Conservation (phyloP, 2,888 invertebrate species). For the Orthosia gracilis region DNA sequence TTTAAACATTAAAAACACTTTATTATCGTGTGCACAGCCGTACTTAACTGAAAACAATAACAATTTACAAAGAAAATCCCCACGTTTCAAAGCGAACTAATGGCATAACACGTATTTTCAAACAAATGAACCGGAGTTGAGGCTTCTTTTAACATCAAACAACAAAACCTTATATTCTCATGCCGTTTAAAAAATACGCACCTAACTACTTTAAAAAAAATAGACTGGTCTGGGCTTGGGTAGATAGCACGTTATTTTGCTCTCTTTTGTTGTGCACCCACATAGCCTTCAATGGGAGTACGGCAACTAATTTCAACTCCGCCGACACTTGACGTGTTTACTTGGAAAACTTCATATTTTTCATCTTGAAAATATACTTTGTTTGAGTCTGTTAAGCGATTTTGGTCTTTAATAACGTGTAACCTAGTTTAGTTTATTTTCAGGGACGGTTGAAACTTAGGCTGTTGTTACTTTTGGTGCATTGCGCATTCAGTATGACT, state of each 20-base stretch:
- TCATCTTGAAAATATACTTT: conserved; percentile 60
- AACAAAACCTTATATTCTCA: neutral
- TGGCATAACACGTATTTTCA: neutral
- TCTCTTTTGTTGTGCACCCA: conserved; percentile 54
- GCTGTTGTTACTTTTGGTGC: conserved; percentile 39
- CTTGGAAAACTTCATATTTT: conserved; percentile 70
- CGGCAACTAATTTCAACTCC: conserved; percentile 70
- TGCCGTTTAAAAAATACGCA: conserved; percentile 22
- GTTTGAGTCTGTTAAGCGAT: conserved; percentile 49
- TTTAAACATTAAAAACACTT: no score
- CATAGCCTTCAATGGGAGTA: conserved; percentile 60
- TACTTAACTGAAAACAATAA: no score
- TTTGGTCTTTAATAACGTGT: conserved; percentile 44
- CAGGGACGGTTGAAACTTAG: conserved; percentile 12
- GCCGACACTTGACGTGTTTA: conserved; percentile 67
- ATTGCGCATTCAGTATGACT: conserved; percentile 43
- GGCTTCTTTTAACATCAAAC: neutral
- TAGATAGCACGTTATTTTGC: conserved; percentile 62
- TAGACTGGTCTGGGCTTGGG: conserved; percentile 40
- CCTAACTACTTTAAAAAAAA: conserved; percentile 16
- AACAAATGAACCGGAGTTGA: neutral
- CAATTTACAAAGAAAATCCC: no score
- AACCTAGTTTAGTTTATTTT: conserved; percentile 40
- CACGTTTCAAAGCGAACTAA: neutral
- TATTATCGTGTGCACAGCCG: no score